These are phyloP conservation scores for Asarcornis scutulata DNA, from an alignment of 2,113 vertebrate genomes.

Conservation along the genomic window DNA sequence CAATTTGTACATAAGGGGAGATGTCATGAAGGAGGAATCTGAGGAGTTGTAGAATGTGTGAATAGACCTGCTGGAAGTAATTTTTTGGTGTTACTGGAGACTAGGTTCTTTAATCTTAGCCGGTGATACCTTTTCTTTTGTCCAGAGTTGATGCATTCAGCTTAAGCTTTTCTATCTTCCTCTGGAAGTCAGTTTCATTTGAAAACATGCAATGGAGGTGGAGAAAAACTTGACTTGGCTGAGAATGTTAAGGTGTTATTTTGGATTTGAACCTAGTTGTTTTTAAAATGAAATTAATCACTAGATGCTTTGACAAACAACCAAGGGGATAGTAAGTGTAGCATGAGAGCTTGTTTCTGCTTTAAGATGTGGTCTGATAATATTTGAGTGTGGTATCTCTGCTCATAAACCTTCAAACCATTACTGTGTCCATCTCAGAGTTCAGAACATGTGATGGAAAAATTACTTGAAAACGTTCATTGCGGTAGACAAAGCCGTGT, in stretches of 20 bases:
- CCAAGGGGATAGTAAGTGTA: background rate
- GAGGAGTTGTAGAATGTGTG: background rate
- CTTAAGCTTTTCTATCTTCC: background rate
- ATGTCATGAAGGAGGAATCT: background rate
- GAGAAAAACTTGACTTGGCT: background rate
- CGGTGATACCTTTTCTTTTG: background rate
- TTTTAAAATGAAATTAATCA: constrained; percentile 41
- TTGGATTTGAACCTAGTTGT: constrained; percentile 12
- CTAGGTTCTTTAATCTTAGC: background rate
- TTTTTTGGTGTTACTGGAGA: background rate
- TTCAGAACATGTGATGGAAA: background rate
- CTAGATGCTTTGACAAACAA: background rate
- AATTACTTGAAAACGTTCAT: background rate
- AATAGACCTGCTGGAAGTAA: background rate
- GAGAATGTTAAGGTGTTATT: background rate
- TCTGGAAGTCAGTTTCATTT: background rate
- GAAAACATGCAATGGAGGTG: background rate
- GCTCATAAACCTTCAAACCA: background rate
- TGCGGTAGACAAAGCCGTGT: background rate
- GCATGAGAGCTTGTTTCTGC: background rate
- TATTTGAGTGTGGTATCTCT: background rate
- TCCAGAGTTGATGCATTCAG: background rate
- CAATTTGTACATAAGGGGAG: background rate
- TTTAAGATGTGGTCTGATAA: background rate
- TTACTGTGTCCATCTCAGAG: background rate